Base-by-base conservation (phyloP, 2,888 invertebrate species). In the Operophtera brumata region DNA sequence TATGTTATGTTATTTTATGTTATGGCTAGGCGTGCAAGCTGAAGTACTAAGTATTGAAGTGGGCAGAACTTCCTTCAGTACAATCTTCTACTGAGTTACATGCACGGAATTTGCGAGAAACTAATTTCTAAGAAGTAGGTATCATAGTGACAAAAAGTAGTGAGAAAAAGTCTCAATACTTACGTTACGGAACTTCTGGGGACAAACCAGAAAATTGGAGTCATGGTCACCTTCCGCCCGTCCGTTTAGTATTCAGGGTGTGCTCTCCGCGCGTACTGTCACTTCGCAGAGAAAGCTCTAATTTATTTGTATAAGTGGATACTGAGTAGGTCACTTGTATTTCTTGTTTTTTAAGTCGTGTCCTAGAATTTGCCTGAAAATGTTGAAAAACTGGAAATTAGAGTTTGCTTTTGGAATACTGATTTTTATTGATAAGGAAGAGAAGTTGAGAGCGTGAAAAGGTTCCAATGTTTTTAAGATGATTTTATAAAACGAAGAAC, bases 221-320 rank as follows among this genome's bases (percentile, higher is more conserved):
- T 1, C 47, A 32, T 61, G 52, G 62, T 51, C 48, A 61, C 66
- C 64, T 60, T 58, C 58, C 61, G 54, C 36, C 49, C 37, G 44
- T 40, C 37, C 62, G 63, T 30, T 74, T 66, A 67, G 69, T 69
- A 74, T 74, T 71, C 74, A 67, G 48, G 39, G 51, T 51, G 52
- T 49, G 56, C 34, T 57, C 57, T 53, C 61, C 51, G 46, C 59
- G 61, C 54, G 57, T 53, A 59, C 57, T 67, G 68, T 69, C 73
- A 65, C 66, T 63, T 61, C 63, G 49, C 57, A 37, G 53, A 66
- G 58, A 70, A 67, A 69, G 64, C 65, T 71, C 64, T 73, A 70
- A 68, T 69, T 71, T 72, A 73, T 73, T 71, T 68, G 60, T 64
- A 64, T 67, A 67, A 67, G 67, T 64, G 59, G 58, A 53, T 47